A percentile compares a stretch with the other conserved stretches of the same genome.
Evolutionary conservation across 2,113 vertebrate species (phyloP).

Genomic region (Nesogale talazaci): DNA sequence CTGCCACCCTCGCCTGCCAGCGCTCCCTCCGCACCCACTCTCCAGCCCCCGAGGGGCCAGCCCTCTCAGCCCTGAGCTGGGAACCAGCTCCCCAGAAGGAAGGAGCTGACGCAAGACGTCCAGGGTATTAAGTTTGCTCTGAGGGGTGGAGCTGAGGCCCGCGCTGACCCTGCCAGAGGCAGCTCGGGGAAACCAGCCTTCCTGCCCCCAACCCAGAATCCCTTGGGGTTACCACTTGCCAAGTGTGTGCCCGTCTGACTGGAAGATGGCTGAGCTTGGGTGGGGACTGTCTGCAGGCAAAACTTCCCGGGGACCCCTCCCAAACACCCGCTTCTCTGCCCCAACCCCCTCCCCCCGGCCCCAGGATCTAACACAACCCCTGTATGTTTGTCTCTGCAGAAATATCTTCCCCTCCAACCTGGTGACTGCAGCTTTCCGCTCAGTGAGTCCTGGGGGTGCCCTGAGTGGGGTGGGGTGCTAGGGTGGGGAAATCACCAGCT

Average conservation of each 20-base stretch:
- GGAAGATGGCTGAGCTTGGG: too few species aligned
- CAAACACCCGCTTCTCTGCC: background rate
- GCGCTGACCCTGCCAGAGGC: background rate
- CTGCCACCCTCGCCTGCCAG: background rate
- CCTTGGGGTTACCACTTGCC: background rate
- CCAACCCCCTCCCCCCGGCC: too few species aligned
- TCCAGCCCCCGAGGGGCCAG: background rate
- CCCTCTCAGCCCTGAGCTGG: background rate
- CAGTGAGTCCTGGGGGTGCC: conserved; percentile 85
- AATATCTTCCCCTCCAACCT: conserved; percentile 95
- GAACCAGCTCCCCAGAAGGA: background rate
- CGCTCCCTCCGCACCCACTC: background rate
- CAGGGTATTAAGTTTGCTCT: conserved; percentile 13
- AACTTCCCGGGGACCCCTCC: background rate
- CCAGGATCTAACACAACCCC: background rate
- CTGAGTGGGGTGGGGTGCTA: background rate
- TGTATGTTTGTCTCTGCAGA: conserved; percentile 82
- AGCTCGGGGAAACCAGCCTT: background rate
- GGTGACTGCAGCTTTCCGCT: conserved; percentile 92
- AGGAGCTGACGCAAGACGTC: conserved; percentile 67
- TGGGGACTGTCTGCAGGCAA: background rate
- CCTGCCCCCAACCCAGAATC: background rate
- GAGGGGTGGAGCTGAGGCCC: conserved; percentile 26
- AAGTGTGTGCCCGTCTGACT: too few species aligned
- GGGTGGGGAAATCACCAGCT: background rate